A percentile compares a stretch with the other conserved stretches of the same genome.
These are phyloP conservation scores for Coecobrya sp. DNA, from an alignment of 2,888 invertebrate species.

Conservation along the genomic window DNA sequence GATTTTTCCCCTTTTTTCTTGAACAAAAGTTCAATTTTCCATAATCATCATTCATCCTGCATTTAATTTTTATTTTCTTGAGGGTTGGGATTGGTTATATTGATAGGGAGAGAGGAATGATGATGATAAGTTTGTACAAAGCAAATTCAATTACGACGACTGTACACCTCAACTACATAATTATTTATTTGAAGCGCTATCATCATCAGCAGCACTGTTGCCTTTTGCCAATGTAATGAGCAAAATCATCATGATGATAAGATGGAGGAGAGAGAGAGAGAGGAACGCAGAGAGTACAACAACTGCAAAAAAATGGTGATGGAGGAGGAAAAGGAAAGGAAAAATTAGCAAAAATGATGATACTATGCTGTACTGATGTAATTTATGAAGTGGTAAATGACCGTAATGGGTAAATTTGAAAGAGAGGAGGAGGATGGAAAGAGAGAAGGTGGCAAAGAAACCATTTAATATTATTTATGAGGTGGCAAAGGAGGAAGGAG, in stretches of 20 bases:
- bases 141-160: not conserved
- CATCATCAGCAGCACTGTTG: not conserved
- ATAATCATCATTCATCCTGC: not conserved
- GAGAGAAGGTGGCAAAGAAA: slow-evolving; percentile 63
- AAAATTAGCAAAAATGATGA: slow-evolving; percentile 47
- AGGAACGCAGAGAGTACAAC: too few species aligned
- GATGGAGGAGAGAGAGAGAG: not conserved
- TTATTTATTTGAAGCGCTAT: not conserved
- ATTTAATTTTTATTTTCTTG: too few species aligned
- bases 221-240: not conserved
- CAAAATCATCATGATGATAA: not conserved
- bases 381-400: slow-evolving; percentile 61
- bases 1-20: not conserved
- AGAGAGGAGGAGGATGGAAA: not conserved
- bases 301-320: too few species aligned
- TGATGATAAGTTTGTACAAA: not conserved
- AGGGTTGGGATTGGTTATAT: too few species aligned
- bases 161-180: not conserved
- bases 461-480: slow-evolving; percentile 62
- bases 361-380: not conserved
- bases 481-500: slow-evolving; percentile 34
- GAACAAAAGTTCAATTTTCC: slow-evolving; percentile 20
- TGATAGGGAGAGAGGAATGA: not conserved
- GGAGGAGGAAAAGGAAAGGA: not conserved
- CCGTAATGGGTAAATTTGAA: slow-evolving; percentile 72